Evolutionary conservation across 1,140 invertebrate genomes (phyloP).

Genomic region (Glossosoma conforme): DNA sequence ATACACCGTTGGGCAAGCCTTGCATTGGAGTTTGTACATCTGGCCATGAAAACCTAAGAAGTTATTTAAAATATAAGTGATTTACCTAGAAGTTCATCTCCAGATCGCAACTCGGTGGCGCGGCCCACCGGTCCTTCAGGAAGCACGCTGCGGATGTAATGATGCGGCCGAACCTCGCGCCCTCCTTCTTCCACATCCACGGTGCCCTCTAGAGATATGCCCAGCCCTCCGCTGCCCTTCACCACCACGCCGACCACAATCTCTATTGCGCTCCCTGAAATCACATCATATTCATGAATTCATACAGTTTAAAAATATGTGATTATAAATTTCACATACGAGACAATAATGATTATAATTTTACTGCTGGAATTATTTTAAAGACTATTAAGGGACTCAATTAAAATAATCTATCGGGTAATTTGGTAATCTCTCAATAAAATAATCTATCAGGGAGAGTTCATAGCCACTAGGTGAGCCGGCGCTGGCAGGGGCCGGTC

Average conservation of each 20-base stretch:
- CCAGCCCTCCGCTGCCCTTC: constrained; percentile 81
- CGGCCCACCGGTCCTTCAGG: constrained; percentile 91
- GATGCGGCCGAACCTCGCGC: constrained; percentile 84
- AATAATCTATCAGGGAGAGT: too few relatives aligned
- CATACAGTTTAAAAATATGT: too few relatives aligned
- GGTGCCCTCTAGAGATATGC: constrained; percentile 94
- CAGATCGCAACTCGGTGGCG: constrained; percentile 74
- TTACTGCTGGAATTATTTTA: too few relatives aligned
- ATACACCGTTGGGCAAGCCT: too few relatives aligned
- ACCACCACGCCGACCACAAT: constrained; percentile 88
- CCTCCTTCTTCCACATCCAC: constrained; percentile 93
- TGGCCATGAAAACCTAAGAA: too few relatives aligned
- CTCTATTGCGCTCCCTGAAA: constrained; percentile 70
- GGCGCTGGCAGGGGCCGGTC: too few relatives aligned
- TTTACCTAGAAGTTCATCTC: constrained; percentile 84
- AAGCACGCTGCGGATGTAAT: constrained; percentile 90
- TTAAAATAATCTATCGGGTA: not conserved
- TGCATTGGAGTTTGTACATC: too few relatives aligned
- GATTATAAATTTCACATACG: too few relatives aligned
- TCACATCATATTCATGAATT: too few relatives aligned
- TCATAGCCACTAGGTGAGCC: too few relatives aligned
- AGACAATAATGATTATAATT: too few relatives aligned
- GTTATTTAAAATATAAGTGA: constrained; percentile 7
- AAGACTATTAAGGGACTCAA: too few relatives aligned
- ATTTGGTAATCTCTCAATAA: not conserved